These are phyloP conservation scores for Lasioglossum albipes DNA, from an alignment of 1,140 invertebrate species.

Conservation along the genomic window DNA sequence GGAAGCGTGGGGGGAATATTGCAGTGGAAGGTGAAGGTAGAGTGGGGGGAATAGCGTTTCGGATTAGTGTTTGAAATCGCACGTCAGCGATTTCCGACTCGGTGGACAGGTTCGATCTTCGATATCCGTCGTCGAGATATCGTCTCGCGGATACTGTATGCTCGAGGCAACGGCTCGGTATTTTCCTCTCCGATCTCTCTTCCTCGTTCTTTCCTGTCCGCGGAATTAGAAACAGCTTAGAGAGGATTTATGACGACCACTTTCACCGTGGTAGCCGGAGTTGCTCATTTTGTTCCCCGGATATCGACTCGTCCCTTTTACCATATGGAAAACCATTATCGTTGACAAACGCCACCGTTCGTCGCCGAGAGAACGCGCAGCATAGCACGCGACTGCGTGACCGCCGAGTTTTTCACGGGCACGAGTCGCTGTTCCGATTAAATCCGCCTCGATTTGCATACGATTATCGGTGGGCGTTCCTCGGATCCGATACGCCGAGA, in stretches of 20 bases:
- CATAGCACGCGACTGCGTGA: background rate
- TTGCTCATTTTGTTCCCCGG: background rate
- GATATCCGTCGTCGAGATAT: slow-evolving; percentile 27
- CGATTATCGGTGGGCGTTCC: slow-evolving; percentile 69
- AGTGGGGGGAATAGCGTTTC: too few relatives aligned
- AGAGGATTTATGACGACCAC: slow-evolving; percentile 14
- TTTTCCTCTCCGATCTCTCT: slow-evolving; percentile 3
- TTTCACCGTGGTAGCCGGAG: background rate
- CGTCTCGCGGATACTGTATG: slow-evolving; percentile 21
- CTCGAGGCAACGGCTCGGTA: slow-evolving; percentile 14
- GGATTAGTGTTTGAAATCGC: too few relatives aligned
- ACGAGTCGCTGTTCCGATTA: slow-evolving; percentile 34
- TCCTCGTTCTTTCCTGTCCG: slow-evolving; percentile 5
- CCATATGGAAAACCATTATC: too few relatives aligned
- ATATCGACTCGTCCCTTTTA: background rate
- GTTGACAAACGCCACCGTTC: too few relatives aligned
- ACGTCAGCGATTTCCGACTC: too few relatives aligned
- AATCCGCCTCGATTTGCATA: slow-evolving; percentile 62
- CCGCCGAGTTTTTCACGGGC: slow-evolving; percentile 53
- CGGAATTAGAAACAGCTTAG: slow-evolving; percentile 23
- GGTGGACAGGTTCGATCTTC: too few relatives aligned
- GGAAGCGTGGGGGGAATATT: too few relatives aligned
- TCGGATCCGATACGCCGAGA: slow-evolving; percentile 56
- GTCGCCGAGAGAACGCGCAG: too few relatives aligned
- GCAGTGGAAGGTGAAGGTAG: too few relatives aligned